Evolutionary conservation across 2,888 invertebrate species (phyloP).

Genomic region (Cerastoderma edule): DNA sequence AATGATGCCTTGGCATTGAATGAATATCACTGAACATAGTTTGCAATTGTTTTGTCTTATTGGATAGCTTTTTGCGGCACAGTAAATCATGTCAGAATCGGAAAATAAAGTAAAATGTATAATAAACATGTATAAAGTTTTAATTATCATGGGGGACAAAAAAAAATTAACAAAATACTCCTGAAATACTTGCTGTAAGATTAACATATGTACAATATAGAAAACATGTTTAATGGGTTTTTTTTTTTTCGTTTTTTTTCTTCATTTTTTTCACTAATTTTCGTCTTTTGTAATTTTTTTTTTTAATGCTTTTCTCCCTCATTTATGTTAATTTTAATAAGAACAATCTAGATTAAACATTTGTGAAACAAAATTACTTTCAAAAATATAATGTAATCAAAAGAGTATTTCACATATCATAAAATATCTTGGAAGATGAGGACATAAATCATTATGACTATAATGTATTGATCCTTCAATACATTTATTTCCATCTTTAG

Average conservation of each 20-base stretch:
- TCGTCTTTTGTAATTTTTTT: slow-evolving; percentile 19
- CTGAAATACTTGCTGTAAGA: slow-evolving; percentile 61
- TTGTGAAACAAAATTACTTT: slow-evolving; percentile 39
- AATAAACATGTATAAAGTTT: slow-evolving; percentile 56
- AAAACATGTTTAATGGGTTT: slow-evolving; percentile 18
- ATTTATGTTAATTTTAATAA: slow-evolving; percentile 26
- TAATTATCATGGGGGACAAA: slow-evolving; percentile 51
- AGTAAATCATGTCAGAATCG: slow-evolving; percentile 23
- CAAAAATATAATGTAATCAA: slow-evolving; percentile 40
- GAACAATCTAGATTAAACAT: slow-evolving; percentile 41
- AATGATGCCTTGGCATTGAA: no score
- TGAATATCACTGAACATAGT: no score
- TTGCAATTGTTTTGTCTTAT: no score
- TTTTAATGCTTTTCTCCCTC: neutral
- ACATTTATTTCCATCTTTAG: no score
- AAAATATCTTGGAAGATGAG: slow-evolving; percentile 42
- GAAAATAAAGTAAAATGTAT: slow-evolving; percentile 65
- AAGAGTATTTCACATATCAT: slow-evolving; percentile 35
- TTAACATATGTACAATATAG: slow-evolving; percentile 58
- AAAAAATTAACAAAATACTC: slow-evolving; percentile 62
- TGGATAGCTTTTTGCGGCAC: no score
- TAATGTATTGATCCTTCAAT: no score
- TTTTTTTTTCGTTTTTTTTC: slow-evolving; percentile 16
- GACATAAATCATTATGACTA: slow-evolving; percentile 33
- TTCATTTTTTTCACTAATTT: slow-evolving; percentile 1